Base-by-base conservation (phyloP, 92 coral and sea anemone species). In the Palythoa grandis region DNA sequence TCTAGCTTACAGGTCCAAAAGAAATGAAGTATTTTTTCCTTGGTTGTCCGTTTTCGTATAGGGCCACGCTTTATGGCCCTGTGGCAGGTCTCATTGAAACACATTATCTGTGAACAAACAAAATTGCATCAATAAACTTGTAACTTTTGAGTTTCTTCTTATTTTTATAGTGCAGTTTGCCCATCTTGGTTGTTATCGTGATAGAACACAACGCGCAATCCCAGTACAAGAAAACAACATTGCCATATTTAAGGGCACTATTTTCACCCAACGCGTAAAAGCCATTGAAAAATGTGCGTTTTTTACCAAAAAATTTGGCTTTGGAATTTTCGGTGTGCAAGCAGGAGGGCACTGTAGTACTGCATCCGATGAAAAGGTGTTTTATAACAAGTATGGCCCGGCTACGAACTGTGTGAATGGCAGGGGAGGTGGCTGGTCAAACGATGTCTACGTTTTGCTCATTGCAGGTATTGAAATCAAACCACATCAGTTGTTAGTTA, bases 361-460 rank as follows among this genome's bases (percentile, higher is more conserved):
- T 52, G 80, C 60, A 20, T n/a, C 78, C 20, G 78, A 23, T 76
- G 80, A 76, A 16, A 43, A 76, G 39, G 48, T 43, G 23, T 11
- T 8, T 11, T 86, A 74, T 24, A 25, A 76, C 65, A 60, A 43
- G 65, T 76, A 86, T 76, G 88, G 88, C 37, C 57, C 40, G 0
- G 80, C 84, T 13, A 38, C 63, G 20, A 65, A 43, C 56, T 79
- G 80, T 16, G 47, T 1, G 9, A 63, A 76, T 65, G 88, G 88
- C 19, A 54, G 43, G 29, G 88, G 88, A 19, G 77, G 88, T 11
- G 17, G 3, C 8, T 40, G 57, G 73, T 24, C 84, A n/a, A 79
- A 79, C 50, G 84, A 79, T 63, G 84, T 79, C 2, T 79, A 79
- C 84, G 5, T 79, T 20, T 12, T 79, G 14, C 72, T 61, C n/a